Percentiles rank a stretch among this genome's conserved stretches.
Conservation (phyloP, 2,113 vertebrate genomes). For the Oryctolagus cuniculus region mOryCun1.1 NC_091444.1:25527501-25528000, state of each 20-base stretch:
- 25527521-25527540: conserved; percentile 64
- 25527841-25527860: conserved; percentile 13
- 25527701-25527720: not conserved
- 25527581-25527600: conserved; percentile 64
- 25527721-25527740: not conserved
- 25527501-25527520: conserved; percentile 67
- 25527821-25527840: not conserved
- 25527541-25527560: conserved; percentile 18
- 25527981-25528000: not conserved
- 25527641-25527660: conserved; percentile 50
- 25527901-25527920: not conserved
- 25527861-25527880: not conserved
- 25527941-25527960: not conserved
- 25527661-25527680: not conserved
- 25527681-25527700: conserved; percentile 58
- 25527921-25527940: not conserved
- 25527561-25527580: conserved; percentile 68
- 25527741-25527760: conserved; percentile 23
- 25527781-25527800: not conserved
- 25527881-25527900: not conserved
- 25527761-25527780: not conserved
- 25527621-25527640: conserved; percentile 42
- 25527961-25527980: conserved; percentile 27
- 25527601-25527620: conserved; percentile 66
- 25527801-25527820: not conserved